phyloP scores from a whole-genome alignment of 2,888 invertebrate species.

The Drosophila borborema region DNA sequence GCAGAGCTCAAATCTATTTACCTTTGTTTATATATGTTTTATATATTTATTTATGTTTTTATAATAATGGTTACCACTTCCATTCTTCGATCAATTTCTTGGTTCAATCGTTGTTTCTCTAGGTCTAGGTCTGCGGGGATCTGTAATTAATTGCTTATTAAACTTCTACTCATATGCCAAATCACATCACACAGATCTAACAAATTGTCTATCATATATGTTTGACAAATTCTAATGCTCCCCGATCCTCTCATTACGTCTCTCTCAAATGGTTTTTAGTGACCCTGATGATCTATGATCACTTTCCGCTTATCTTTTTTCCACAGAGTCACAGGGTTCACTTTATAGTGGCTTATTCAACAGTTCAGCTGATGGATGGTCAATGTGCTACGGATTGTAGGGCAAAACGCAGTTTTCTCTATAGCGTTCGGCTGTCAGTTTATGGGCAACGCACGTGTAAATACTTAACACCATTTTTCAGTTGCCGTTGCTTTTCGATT shows the following conservation, averaged over 20 bases:
- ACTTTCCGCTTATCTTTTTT: not conserved
- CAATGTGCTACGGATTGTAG: conserved; percentile 25
- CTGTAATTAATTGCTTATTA: not conserved
- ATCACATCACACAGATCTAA: too few species aligned
- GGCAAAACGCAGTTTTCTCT: conserved; percentile 24
- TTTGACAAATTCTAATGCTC: not conserved
- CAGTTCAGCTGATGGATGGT: conserved; percentile 3
- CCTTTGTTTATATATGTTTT: too few species aligned
- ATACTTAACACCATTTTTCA: conserved; percentile 75
- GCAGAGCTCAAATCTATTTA: too few species aligned
- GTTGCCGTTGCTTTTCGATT: conserved; percentile 45
- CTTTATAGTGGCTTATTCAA: not conserved
- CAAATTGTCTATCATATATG: not conserved
- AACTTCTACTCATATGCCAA: not conserved
- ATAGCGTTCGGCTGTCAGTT: conserved; percentile 45
- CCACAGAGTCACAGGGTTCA: not conserved
- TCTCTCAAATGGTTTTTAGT: not conserved
- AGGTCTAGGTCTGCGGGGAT: not conserved
- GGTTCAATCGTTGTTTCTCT: too few species aligned
- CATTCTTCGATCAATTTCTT: too few species aligned
- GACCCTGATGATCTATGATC: not conserved
- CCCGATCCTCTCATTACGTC: not conserved
- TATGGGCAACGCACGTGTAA: conserved; percentile 74
- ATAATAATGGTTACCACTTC: too few species aligned
- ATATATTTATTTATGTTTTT: too few species aligned